Evolutionary conservation across 2,113 vertebrate species (phyloP).

Genomic region (Dascyllus trimaculatus): DNA sequence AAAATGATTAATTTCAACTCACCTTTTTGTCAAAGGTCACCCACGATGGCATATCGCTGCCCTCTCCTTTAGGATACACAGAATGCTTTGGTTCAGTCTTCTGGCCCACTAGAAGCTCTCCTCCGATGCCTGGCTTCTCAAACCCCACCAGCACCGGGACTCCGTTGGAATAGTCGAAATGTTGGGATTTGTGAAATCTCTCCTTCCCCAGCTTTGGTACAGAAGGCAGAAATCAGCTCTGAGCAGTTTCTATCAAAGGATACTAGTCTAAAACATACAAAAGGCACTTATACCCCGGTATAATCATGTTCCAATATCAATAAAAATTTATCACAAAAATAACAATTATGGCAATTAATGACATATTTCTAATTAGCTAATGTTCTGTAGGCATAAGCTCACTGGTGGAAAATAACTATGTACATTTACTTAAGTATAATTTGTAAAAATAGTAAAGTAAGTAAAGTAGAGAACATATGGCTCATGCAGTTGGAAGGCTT

Average conservation of each 20-base stretch:
- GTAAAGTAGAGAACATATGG: no score
- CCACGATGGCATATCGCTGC: conserved; percentile 86
- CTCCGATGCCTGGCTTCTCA: conserved; percentile 90
- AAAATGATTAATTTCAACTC: background rate
- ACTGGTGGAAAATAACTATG: no score
- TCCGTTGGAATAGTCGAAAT: conserved; percentile 87
- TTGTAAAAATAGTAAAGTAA: no score
- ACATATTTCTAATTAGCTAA: no score
- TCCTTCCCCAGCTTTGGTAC: conserved; percentile 86
- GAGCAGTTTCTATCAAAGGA: background rate
- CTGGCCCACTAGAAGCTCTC: conserved; percentile 84
- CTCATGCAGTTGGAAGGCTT: no score
- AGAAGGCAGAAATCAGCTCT: conserved; percentile 6
- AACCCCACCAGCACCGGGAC: conserved; percentile 85
- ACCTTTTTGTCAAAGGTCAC: conserved; percentile 95
- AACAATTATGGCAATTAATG: no score
- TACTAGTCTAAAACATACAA: background rate
- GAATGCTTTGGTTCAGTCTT: conserved; percentile 81
- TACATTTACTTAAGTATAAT: no score
- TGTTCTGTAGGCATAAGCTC: no score
- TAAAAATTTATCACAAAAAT: no score
- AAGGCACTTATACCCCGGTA: no score
- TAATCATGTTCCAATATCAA: no score
- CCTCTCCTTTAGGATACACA: conserved; percentile 80
- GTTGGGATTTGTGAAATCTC: conserved; percentile 92